Conservation (phyloP, 1,140 invertebrate species). For the Microplitis demolitor region DNA sequence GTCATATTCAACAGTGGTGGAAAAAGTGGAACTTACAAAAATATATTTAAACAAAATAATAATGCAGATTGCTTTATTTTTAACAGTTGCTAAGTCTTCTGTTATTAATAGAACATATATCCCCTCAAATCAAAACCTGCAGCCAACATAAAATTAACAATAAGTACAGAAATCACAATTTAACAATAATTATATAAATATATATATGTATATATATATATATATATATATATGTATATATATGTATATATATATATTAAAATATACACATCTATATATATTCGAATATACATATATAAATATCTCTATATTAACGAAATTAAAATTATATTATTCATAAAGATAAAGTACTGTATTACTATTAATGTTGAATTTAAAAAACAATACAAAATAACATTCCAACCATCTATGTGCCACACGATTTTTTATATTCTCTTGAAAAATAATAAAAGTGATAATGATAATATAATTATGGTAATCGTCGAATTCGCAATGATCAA, state of each 20-base stretch:
- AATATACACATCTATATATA: constrained; percentile 42
- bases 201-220: constrained; percentile 44
- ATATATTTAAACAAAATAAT: constrained; percentile 24
- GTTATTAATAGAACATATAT: constrained; percentile 40
- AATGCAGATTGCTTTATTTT: constrained; percentile 31
- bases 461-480: constrained; percentile 23
- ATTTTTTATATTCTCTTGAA: constrained; percentile 61
- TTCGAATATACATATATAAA: constrained; percentile 48
- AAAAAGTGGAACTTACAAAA: constrained; percentile 28
- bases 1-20: constrained; percentile 31
- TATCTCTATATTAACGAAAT: constrained; percentile 31
- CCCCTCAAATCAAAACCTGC: constrained; percentile 61
- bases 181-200: constrained; percentile 52
- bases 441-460: constrained; percentile 25
- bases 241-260: constrained; percentile 40
- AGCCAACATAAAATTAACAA: constrained; percentile 54
- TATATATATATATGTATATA: constrained; percentile 44
- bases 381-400: constrained; percentile 61
- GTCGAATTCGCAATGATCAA: constrained; percentile 11
- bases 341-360: constrained; percentile 56
- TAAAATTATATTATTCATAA: constrained; percentile 58
- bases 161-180: constrained; percentile 58
- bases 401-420: constrained; percentile 63
- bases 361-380: constrained; percentile 47
- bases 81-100: not conserved